Evolutionary conservation across 2,888 invertebrate species (phyloP).

Genomic region (Pseudeuparius sepicola): DNA sequence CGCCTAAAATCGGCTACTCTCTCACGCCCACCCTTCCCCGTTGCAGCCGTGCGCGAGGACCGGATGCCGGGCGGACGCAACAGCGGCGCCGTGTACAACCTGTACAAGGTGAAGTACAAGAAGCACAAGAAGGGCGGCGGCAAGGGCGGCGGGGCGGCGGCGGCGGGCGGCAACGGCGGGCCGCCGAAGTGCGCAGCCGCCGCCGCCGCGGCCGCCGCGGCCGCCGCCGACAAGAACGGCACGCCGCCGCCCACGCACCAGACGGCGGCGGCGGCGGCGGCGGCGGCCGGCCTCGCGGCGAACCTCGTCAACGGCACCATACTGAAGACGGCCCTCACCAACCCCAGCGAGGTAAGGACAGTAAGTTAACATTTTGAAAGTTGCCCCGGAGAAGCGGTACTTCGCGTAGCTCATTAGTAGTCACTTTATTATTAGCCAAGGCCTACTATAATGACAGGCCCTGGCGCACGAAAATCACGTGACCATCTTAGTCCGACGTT

Average conservation of each 20-base stretch:
- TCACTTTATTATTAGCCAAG: too few species aligned
- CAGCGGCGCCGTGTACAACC: slow-evolving; percentile 96
- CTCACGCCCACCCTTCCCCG: too few species aligned
- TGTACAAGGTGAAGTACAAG: slow-evolving; percentile 98
- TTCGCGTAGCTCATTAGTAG: too few species aligned
- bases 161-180: slow-evolving; percentile 32
- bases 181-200: too few species aligned
- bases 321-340: slow-evolving; percentile 87
- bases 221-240: slow-evolving; percentile 34
- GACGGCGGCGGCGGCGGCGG: background rate
- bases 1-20: too few species aligned
- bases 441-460: too few species aligned
- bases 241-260: background rate
- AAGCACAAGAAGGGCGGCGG: slow-evolving; percentile 78
- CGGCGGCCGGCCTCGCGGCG: too few species aligned
- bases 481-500: too few species aligned
- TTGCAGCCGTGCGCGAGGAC: slow-evolving; percentile 91
- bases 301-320: slow-evolving; percentile 75
- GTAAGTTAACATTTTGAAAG: too few species aligned
- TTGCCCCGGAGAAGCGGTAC: too few species aligned
- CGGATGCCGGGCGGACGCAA: slow-evolving; percentile 99
- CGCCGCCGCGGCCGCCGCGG: slow-evolving; percentile 28
- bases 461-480: too few species aligned
- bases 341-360: slow-evolving; percentile 91
- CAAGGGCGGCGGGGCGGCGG: slow-evolving; percentile 32